Base-by-base conservation (phyloP, 2,113 vertebrate species). In the Pteropus alecto region DNA sequence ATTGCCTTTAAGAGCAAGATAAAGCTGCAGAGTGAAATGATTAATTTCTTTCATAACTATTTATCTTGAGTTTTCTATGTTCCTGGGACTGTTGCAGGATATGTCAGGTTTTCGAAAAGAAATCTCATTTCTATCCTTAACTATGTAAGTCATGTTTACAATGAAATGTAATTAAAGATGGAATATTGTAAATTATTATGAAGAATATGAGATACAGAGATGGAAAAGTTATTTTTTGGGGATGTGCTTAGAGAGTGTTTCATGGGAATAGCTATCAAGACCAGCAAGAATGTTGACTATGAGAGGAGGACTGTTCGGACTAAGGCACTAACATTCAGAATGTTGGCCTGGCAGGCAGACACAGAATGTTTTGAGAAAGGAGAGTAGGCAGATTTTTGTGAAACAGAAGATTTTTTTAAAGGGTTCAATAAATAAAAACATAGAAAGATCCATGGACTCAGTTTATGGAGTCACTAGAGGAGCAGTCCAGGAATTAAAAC, bases 1-100 rank as follows among this genome's bases (percentile, higher is more conserved):
- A 88, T 76, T 81, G 11, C 7, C 12, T 91, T 93, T 54, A 71
- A 87, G 51, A 91, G 19, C 65, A 95, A 93, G 43, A 88, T 84
- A 83, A 16, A 83, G 7, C 51, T 85, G 9, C 30, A 79, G 28
- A 93, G 22, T 28, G 28, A 21, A 68, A 48, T 74, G 15, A 70
- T 74, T 78, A 6, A 38, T 91, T 58, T 56, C 26, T 87, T 61
- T 74, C 21, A 43, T 41, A 81, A 63, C 4, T 73, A 33, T 22
- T 89, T 43, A 26, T 77, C 94, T 73, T 48, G 28, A 79, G 21
- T 84, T 79, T 81, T 65, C 22, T 41, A 58, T 77, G 11, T 79
- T 82, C 10, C 35, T 83, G 4, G n/a, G 19, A 65, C 16, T 43
- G 2, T 41, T 93, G 24, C 58, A 78, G 6, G 16, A 33, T 93